Evolutionary conservation across 2,113 vertebrate species (phyloP).

Genomic region (Thymallus thymallus): DNA sequence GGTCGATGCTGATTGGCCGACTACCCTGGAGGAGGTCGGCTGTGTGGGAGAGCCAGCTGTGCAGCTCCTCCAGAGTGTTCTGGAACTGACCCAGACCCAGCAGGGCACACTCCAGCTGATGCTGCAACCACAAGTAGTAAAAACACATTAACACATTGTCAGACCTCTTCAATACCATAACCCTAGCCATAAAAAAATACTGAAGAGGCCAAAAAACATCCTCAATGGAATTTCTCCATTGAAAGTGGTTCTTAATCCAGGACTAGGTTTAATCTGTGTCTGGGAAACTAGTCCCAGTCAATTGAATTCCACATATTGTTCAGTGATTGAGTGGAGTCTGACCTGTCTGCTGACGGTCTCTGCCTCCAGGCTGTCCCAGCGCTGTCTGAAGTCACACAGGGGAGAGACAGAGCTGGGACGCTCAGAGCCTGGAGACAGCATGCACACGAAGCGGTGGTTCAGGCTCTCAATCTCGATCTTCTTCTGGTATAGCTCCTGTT

Average conservation of each 20-base stretch:
- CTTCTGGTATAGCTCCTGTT: conserved; percentile 85
- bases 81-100: conserved; percentile 87
- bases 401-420: conserved; percentile 54
- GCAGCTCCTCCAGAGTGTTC: conserved; percentile 82
- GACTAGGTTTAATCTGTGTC: not conserved
- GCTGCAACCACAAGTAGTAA: conserved; percentile 58
- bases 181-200: not conserved
- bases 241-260: not conserved
- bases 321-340: not conserved
- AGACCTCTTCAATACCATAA: not conserved
- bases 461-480: conserved; percentile 86
- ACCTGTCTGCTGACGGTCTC: conserved; percentile 84
- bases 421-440: conserved; percentile 62
- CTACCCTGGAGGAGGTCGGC: conserved; percentile 75
- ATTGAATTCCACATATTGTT: not conserved
- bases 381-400: conserved; percentile 74
- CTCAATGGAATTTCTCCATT: not conserved
- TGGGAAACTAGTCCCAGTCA: not conserved
- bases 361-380: conserved; percentile 83
- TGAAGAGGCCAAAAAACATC: not conserved
- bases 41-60: conserved; percentile 78
- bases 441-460: conserved; percentile 73
- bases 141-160: not conserved
- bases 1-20: conserved; percentile 73
- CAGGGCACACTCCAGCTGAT: conserved; percentile 83